phyloP scores from a whole-genome alignment of 2,113 vertebrate genomes.

The Haplotaxodon microlepis region DNA sequence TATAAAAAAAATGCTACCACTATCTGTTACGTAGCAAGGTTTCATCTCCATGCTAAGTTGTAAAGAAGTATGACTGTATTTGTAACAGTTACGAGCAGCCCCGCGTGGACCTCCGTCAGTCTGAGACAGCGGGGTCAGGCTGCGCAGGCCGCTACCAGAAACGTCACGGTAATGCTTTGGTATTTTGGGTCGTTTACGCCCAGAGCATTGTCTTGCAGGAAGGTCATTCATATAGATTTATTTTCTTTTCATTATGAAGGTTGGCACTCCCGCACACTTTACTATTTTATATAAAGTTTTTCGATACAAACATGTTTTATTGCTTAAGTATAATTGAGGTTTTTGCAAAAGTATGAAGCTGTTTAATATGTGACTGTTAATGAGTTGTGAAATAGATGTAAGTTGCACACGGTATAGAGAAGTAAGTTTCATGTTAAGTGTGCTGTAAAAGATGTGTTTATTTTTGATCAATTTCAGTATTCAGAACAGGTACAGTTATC shows the following conservation, averaged over 20 bases:
- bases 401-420: not conserved
- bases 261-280: not conserved
- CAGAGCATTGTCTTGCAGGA: no score
- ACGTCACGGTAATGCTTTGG: no score
- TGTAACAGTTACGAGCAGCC: not conserved
- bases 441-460: not conserved
- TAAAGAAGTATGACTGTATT: not conserved
- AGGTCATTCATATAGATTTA: not conserved
- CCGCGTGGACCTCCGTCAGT: not conserved
- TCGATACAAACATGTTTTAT: not conserved
- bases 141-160: no score
- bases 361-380: not conserved
- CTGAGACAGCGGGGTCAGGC: no score
- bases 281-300: not conserved
- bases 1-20: not conserved
- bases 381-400: not conserved
- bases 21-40: not conserved
- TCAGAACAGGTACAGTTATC: not conserved
- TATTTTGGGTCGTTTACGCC: fast-evolving
- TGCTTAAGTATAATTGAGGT: not conserved
- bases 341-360: not conserved
- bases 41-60: not conserved
- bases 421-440: not conserved
- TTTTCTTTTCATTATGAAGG: not conserved
- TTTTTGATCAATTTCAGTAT: not conserved